Conservation (phyloP, 2,888 invertebrate species). For the Andricus curvator region DNA sequence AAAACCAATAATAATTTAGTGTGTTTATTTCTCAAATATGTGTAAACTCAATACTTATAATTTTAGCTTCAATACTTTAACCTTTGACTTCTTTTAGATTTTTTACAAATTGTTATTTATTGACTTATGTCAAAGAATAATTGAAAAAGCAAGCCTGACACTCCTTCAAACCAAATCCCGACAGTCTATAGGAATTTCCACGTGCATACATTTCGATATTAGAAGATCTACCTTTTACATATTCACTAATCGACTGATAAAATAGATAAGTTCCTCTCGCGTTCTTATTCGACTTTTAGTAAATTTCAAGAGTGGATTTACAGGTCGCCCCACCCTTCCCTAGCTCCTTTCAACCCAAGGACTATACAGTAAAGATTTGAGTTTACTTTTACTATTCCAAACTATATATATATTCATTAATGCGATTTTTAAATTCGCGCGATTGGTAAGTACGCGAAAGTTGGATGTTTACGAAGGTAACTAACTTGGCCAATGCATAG, state of each 20-base stretch:
- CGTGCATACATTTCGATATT: neutral
- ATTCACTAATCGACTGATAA: neutral
- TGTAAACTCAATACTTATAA: neutral
- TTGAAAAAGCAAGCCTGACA: neutral
- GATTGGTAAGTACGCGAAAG: slow-evolving; percentile 64
- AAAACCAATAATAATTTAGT: no score
- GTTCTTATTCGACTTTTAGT: neutral
- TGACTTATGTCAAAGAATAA: neutral
- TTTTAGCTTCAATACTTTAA: neutral
- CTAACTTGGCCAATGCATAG: neutral
- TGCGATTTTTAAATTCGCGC: slow-evolving; percentile 51
- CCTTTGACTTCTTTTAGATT: neutral
- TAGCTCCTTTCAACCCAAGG: slow-evolving; percentile 75
- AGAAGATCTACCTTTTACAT: neutral
- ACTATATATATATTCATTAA: slow-evolving; percentile 54
- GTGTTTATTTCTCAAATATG: neutral
- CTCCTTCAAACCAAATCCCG: neutral
- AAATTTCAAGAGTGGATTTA: neutral
- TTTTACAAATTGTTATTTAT: neutral
- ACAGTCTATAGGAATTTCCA: neutral
- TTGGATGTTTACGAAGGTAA: neutral
- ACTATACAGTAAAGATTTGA: slow-evolving; percentile 49
- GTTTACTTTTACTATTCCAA: slow-evolving; percentile 45
- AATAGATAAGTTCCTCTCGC: neutral
- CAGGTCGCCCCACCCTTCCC: slow-evolving; percentile 69